Conservation (phyloP, 2,113 vertebrate genomes). For the Myotis lucifugus region DNA sequence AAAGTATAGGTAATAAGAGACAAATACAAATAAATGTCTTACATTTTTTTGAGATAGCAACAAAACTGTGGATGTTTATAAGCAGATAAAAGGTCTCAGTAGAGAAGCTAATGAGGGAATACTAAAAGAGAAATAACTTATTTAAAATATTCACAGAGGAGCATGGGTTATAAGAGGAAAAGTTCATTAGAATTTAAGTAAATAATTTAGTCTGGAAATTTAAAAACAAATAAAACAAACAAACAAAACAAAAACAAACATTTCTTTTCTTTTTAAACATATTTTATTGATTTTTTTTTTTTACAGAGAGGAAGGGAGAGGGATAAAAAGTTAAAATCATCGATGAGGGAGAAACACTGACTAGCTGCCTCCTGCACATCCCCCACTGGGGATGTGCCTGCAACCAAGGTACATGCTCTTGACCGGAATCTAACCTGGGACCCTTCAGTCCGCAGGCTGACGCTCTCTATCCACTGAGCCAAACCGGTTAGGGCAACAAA, state of each 20-base stretch:
- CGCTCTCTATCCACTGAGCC: too few species aligned
- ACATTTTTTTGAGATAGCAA: background rate
- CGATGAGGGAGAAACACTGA: too few species aligned
- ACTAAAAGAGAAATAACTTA: background rate
- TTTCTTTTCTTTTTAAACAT: too few species aligned
- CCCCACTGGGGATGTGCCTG: too few species aligned
- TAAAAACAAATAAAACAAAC: background rate
- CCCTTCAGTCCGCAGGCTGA: too few species aligned
- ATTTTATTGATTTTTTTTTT: too few species aligned
- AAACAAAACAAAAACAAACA: background rate
- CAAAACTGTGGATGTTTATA: background rate
- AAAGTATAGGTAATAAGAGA: background rate
- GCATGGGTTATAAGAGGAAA: background rate
- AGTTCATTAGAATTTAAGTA: background rate
- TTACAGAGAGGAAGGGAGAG: too few species aligned
- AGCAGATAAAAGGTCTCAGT: background rate
- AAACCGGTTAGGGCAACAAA: background rate
- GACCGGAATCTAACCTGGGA: too few species aligned
- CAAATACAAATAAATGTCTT: background rate
- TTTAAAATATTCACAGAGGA: background rate
- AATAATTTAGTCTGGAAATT: background rate
- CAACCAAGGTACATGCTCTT: too few species aligned
- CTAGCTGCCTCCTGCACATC: too few species aligned
- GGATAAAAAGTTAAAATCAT: too few species aligned
- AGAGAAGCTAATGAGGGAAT: background rate